phyloP scores from a whole-genome alignment of 2,888 invertebrate genomes.

The Drosophila gaucha region DNA sequence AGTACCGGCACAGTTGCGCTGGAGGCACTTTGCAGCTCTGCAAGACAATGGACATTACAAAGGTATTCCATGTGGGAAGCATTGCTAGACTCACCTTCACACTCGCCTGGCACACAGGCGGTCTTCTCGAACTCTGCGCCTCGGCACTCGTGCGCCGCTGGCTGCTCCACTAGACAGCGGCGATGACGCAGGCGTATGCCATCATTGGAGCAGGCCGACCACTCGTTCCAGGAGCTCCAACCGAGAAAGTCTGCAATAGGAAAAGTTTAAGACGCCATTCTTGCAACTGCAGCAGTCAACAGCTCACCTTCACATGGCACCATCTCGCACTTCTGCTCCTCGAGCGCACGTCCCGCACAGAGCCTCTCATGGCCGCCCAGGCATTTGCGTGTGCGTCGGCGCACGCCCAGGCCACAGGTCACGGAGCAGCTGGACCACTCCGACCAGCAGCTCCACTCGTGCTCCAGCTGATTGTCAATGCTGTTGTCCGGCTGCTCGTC shows the following conservation, averaged over 20 bases:
- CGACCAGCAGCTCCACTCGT: constrained; percentile 93
- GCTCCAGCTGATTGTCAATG: constrained; percentile 71
- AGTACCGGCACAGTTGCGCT: constrained; percentile 63
- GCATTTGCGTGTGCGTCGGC: constrained; percentile 89
- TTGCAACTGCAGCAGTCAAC: fast-evolving
- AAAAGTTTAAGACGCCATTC: background rate
- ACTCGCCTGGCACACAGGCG: constrained; percentile 86
- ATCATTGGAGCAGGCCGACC: constrained; percentile 88
- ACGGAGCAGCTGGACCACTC: constrained; percentile 93
- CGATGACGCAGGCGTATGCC: constrained; percentile 90
- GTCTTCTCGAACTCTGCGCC: constrained; percentile 90
- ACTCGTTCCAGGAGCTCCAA: constrained; percentile 91
- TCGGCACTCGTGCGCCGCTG: constrained; percentile 88
- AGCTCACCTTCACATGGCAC: constrained; percentile 88
- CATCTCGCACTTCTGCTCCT: constrained; percentile 89
- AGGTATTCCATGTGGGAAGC: background rate
- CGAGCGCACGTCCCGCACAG: constrained; percentile 88
- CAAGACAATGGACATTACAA: background rate
- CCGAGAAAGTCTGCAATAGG: constrained; percentile 87
- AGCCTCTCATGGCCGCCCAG: constrained; percentile 85
- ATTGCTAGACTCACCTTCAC: constrained; percentile 68
- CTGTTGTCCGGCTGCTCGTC: constrained; percentile 54
- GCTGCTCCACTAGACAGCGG: constrained; percentile 87
- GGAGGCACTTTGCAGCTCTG: constrained; percentile 76
- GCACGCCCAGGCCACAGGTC: constrained; percentile 89